phyloP scores from a whole-genome alignment of 2,797 vertebrate species.

The Microctenopoma lineatum region DNA sequence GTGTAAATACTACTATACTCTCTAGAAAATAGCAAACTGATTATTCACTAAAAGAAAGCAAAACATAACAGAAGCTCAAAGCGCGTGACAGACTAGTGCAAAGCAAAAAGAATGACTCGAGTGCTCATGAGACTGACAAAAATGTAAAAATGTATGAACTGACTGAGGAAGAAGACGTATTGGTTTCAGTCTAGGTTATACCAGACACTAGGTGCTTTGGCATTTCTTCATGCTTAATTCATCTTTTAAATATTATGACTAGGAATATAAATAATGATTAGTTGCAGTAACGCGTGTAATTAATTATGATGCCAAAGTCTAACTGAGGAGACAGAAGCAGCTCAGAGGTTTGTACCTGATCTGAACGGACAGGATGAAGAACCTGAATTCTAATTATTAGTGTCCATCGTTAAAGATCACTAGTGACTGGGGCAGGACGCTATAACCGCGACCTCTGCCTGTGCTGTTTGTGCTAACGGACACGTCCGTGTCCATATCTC shows the following conservation, averaged over 20 bases:
- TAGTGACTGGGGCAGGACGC: slow-evolving; percentile 17
- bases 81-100: no score
- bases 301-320: not conserved
- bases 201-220: no score
- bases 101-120: not conserved
- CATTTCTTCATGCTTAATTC: no score
- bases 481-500: not conserved
- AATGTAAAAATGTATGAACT: no score
- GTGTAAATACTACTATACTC: slow-evolving; percentile 1
- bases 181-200: no score
- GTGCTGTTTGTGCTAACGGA: slow-evolving; percentile 2
- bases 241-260: no score
- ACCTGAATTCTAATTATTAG: slow-evolving; percentile 28
- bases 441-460: slow-evolving; percentile 30
- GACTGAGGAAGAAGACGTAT: no score
- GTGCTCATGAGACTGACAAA: no score
- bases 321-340: not conserved
- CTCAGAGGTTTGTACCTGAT: slow-evolving; percentile 1
- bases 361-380: not conserved
- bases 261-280: no score
- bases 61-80: not conserved
- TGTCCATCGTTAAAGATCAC: slow-evolving; percentile 35
- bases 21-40: not conserved
- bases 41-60: not conserved
- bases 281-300: no score